Percentiles rank a stretch among this genome's conserved stretches.
Evolutionary conservation across 1,140 invertebrate genomes (phyloP).

Genomic region (Lordiphosa stackelbergi): DNA sequence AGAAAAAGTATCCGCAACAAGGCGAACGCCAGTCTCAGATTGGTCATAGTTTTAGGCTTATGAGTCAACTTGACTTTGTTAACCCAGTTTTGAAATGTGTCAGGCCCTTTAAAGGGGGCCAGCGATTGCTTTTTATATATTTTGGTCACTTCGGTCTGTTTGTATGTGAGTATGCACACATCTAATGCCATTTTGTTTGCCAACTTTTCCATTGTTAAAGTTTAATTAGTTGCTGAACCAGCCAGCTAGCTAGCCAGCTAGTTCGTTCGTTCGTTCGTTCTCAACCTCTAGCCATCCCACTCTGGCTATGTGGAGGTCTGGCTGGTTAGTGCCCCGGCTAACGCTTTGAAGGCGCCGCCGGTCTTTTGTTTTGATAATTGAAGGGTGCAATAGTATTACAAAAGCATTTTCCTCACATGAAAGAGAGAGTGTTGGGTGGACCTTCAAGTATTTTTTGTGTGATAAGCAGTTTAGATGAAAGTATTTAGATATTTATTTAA

Average conservation of each 20-base stretch:
- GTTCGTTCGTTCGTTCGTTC: slow-evolving; percentile 5
- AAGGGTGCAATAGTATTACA: slow-evolving; percentile 20
- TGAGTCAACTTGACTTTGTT: slow-evolving; percentile 55
- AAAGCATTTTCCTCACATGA: slow-evolving; percentile 14
- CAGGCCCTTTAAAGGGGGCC: slow-evolving; percentile 34
- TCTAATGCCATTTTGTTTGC: slow-evolving; percentile 66
- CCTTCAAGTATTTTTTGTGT: background rate
- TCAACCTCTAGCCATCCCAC: slow-evolving; percentile 4
- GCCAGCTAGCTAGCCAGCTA: slow-evolving; percentile 21
- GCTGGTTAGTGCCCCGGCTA: slow-evolving; percentile 6
- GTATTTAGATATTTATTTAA: background rate
- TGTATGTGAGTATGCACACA: no score
- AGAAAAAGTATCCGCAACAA: slow-evolving; percentile 25
- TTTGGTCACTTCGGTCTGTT: no score
- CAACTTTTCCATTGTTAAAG: slow-evolving; percentile 67
- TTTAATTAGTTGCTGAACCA: slow-evolving; percentile 68
- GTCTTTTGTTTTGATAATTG: slow-evolving; percentile 37
- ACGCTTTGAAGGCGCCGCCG: slow-evolving; percentile 20
- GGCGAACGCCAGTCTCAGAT: slow-evolving; percentile 33
- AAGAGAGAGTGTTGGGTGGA: background rate
- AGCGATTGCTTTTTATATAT: background rate
- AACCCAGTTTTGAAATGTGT: slow-evolving; percentile 62
- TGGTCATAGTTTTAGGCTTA: slow-evolving; percentile 69
- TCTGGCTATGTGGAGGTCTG: background rate
- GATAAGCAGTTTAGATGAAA: background rate